These are phyloP conservation scores for Lucilia sericata DNA, from an alignment of 1,140 invertebrate species.

Conservation along the genomic window DNA sequence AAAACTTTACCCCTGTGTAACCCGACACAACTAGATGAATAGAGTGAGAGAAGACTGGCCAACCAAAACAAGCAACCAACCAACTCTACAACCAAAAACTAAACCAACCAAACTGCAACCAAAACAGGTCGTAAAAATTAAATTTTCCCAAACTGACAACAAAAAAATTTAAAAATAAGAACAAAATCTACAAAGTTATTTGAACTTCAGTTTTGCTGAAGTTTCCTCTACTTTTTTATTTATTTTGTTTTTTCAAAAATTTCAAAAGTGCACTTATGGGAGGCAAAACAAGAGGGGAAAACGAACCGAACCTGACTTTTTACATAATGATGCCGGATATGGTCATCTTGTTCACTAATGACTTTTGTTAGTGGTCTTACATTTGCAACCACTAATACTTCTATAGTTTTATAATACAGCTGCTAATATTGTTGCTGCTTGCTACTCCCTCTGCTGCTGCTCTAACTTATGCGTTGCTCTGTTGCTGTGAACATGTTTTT, in stretches of 20 bases:
- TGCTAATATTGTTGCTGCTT: background rate
- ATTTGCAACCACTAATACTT: constrained; percentile 31
- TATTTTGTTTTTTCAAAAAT: background rate
- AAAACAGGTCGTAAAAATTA: constrained; percentile 36
- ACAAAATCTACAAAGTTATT: background rate
- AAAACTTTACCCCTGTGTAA: constrained; percentile 19
- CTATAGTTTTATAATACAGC: constrained; percentile 16
- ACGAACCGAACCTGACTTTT: constrained; percentile 32
- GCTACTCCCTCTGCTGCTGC: background rate
- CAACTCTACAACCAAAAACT: constrained; percentile 24
- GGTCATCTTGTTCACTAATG: constrained; percentile 42
- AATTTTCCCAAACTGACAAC: background rate
- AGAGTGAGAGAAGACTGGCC: constrained; percentile 7
- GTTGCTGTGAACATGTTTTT: background rate
- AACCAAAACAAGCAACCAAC: background rate
- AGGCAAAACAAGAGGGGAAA: background rate
- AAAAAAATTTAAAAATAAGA: background rate
- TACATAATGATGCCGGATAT: constrained; percentile 41
- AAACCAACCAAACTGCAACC: constrained; percentile 32
- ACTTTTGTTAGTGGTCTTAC: constrained; percentile 37
- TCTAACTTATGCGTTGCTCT: background rate
- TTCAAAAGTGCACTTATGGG: constrained; percentile 13
- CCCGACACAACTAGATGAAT: background rate
- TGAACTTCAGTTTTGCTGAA: background rate
- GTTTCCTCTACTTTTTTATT: background rate